Evolutionary conservation across 2,888 invertebrate genomes (phyloP), one percentile per base, ranked within the genome.

Genomic region (Resseliella maxima): DNA sequence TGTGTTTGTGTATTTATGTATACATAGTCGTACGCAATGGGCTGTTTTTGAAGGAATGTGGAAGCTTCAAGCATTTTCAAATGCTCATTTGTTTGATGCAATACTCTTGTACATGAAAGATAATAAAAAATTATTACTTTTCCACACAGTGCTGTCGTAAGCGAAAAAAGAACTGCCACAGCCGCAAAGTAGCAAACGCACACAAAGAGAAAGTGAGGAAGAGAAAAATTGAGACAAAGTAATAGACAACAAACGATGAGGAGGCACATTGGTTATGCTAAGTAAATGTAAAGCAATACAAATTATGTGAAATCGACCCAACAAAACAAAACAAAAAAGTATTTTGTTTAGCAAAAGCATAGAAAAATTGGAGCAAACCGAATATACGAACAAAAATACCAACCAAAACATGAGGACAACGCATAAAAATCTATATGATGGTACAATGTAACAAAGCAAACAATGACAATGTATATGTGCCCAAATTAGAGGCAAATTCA

Each of bases 41-140:
- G 41, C 41, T 12, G 35, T 83, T 31, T n/a, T 5, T 21, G 2
- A n/a, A 38, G 21, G 38, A 83, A 83, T 38, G 36, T 83, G 38
- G 1, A 27, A 38, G 83, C 21, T 83, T 83, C 21, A n/a, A 38
- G 83, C 83, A 27, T 83, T 83, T 83, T 36, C 38, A 83, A 83
- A 83, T 83, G n/a, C 83, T 83, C 83, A 83, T 83, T 83, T 83
- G 38, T 83, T 83, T 83, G 83, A 83, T 83, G 83, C 83, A 83
- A 83, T 83, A 83, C n/a, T 83, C 83, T 83, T 83, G 83, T 83
- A 38, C 24, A 83, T 8, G 36, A 10, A 38, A 83, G 83, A 83
- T 83, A 38, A 83, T 83, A 83, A 83, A 83, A 83, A 83, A 83
- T 83, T 83, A 83, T 83, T 36, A 83, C 83, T 36, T 38, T n/a